Conservation (phyloP, 2,888 invertebrate species). For the Meteorus colon region DNA sequence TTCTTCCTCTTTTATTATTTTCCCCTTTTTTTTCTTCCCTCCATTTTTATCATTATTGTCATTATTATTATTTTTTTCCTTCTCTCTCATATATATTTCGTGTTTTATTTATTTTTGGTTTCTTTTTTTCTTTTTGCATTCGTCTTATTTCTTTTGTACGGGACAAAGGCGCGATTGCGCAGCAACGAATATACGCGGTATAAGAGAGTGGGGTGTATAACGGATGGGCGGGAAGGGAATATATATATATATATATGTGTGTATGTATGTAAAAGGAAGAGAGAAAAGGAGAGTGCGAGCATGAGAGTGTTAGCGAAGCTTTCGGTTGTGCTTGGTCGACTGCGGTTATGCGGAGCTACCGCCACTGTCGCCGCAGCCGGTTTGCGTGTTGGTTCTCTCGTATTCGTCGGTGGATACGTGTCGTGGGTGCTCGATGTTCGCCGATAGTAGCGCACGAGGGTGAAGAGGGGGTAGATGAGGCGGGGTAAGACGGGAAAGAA, state of each 20-base stretch:
- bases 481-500: constrained; percentile 7
- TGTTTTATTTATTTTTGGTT: constrained; percentile 32
- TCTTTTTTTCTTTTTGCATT: constrained; percentile 42
- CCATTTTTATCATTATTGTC: constrained; percentile 38
- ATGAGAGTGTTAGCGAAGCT: constrained; percentile 69
- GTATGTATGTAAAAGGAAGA: constrained; percentile 14
- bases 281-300: constrained; percentile 45
- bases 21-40: constrained; percentile 27
- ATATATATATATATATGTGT: constrained; percentile 22
- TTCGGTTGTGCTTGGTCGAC: constrained; percentile 70
- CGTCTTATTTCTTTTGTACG: constrained; percentile 38
- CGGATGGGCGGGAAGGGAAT: constrained; percentile 14
- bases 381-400: constrained; percentile 64
- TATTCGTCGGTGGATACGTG: constrained; percentile 66
- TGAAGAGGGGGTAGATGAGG: constrained; percentile 2
- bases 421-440: constrained; percentile 64
- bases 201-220: constrained; percentile 23
- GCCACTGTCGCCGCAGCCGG: constrained; percentile 65
- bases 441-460: constrained; percentile 36
- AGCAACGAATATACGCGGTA: background rate
- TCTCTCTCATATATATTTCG: constrained; percentile 1
- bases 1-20: constrained; percentile 27
- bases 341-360: constrained; percentile 68
- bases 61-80: constrained; percentile 31
- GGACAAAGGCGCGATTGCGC: constrained; percentile 38